phyloP scores from a whole-genome alignment of 2,888 invertebrate species.

The Oasisia sp. region DNA sequence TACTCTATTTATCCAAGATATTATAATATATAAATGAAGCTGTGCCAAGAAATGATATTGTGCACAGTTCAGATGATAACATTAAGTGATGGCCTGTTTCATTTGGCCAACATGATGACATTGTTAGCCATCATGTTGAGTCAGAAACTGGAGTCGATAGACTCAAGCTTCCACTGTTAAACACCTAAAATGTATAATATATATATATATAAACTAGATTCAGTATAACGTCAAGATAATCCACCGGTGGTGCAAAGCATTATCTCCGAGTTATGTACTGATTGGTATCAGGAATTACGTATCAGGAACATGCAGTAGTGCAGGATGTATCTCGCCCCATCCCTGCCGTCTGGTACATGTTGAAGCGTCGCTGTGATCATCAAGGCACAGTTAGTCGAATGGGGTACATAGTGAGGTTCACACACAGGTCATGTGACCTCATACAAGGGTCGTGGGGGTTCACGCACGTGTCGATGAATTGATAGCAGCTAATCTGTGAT shows the following conservation, averaged over 20 bases:
- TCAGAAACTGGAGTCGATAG: not conserved
- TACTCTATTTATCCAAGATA: too few species aligned
- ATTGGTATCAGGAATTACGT: not conserved
- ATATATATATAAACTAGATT: not conserved
- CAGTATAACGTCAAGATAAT: not conserved
- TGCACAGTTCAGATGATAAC: not conserved
- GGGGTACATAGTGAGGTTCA: not conserved
- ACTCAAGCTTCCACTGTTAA: not conserved
- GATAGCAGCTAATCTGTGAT: slow-evolving; percentile 3
- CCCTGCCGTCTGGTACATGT: not conserved
- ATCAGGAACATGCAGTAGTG: not conserved
- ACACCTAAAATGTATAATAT: not conserved
- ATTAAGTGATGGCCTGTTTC: not conserved
- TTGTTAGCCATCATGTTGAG: too few species aligned
- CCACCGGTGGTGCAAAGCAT: not conserved
- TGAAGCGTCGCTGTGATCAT: not conserved
- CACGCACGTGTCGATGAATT: not conserved
- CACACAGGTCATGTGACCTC: not conserved
- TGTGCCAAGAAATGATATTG: not conserved
- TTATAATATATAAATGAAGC: not conserved
- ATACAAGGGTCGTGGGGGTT: not conserved
- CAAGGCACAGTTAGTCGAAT: not conserved
- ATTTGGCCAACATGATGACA: too few species aligned
- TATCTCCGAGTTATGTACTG: not conserved
- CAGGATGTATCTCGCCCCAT: not conserved